Percentiles rank a stretch among this genome's conserved stretches.
Evolutionary conservation across 53 echinoderm and acorn worm genomes (phyloP).

Genomic region (Paelopatides confundens): DNA sequence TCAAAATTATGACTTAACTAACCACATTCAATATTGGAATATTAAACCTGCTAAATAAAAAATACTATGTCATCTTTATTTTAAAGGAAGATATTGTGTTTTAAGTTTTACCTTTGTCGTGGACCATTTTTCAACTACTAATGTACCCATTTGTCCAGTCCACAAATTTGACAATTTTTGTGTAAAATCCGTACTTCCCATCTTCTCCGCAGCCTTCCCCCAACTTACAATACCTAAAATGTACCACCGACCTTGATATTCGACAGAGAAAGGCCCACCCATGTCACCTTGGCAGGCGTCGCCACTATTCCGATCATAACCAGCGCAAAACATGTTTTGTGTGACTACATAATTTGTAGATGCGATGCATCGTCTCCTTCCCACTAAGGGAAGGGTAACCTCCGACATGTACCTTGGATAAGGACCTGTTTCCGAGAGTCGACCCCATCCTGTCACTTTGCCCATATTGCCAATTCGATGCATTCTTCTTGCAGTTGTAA

Average conservation of each 20-base stretch:
- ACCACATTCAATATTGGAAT: too few species aligned
- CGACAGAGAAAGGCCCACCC: slow-evolving; percentile 78
- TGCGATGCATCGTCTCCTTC: slow-evolving; percentile 42
- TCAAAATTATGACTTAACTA: too few species aligned
- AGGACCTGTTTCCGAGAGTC: slow-evolving; percentile 60
- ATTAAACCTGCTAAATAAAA: too few species aligned
- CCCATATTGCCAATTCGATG: slow-evolving; percentile 36
- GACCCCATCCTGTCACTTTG: slow-evolving; percentile 78
- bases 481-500: slow-evolving; percentile 3
- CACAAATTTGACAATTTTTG: slow-evolving; percentile 63
- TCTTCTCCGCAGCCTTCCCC: slow-evolving; percentile 78
- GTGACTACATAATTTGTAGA: slow-evolving; percentile 59
- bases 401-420: slow-evolving; percentile 63
- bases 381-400: slow-evolving; percentile 65
- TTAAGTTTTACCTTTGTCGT: too few species aligned
- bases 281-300: slow-evolving; percentile 85
- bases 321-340: slow-evolving; percentile 89
- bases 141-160: slow-evolving; percentile 61
- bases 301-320: background rate
- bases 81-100: too few species aligned
- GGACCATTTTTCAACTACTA: background rate
- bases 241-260: slow-evolving; percentile 67
- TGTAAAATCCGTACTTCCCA: slow-evolving; percentile 92
- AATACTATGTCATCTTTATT: too few species aligned
- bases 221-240: slow-evolving; percentile 8